phyloP scores from a whole-genome alignment of 1,140 invertebrate species.

The Neotoxoptera formosana region DNA sequence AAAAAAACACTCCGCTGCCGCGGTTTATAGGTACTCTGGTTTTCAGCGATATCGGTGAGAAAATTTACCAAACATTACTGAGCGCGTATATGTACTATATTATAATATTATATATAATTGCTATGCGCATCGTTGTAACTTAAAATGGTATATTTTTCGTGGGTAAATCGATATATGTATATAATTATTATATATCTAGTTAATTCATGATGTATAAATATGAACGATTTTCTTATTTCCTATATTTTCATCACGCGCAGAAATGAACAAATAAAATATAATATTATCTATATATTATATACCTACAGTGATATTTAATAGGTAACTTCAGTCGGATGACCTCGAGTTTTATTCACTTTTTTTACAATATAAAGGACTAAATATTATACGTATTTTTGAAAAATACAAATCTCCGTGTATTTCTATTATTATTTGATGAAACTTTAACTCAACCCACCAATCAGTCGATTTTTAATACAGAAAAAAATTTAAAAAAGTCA shows the following conservation, averaged over 20 bases:
- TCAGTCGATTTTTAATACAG: too few relatives aligned
- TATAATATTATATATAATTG: not conserved
- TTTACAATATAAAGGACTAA: too few relatives aligned
- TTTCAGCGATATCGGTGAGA: conserved; percentile 48
- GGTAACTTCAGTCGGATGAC: not conserved
- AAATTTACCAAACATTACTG: not conserved
- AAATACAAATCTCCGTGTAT: too few relatives aligned
- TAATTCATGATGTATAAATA: not conserved
- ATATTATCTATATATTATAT: not conserved
- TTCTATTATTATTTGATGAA: too few relatives aligned
- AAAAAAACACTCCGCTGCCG: not conserved
- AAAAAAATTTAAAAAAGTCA: too few relatives aligned
- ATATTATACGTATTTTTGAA: not conserved
- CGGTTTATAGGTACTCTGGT: conserved; percentile 10
- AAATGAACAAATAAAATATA: not conserved
- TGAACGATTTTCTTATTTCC: not conserved
- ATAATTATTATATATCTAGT: too few relatives aligned
- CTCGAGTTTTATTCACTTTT: not conserved
- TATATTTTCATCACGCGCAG: not conserved
- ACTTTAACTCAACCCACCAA: too few relatives aligned
- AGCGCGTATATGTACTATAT: not conserved
- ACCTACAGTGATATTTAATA: not conserved
- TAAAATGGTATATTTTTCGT: not conserved
- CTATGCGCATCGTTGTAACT: not conserved
- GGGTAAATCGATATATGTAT: not conserved